Percentiles rank a stretch among this genome's conserved stretches.
Evolutionary conservation across 2,113 vertebrate genomes (phyloP).

Genomic region (Gopherus evgoodei): DNA sequence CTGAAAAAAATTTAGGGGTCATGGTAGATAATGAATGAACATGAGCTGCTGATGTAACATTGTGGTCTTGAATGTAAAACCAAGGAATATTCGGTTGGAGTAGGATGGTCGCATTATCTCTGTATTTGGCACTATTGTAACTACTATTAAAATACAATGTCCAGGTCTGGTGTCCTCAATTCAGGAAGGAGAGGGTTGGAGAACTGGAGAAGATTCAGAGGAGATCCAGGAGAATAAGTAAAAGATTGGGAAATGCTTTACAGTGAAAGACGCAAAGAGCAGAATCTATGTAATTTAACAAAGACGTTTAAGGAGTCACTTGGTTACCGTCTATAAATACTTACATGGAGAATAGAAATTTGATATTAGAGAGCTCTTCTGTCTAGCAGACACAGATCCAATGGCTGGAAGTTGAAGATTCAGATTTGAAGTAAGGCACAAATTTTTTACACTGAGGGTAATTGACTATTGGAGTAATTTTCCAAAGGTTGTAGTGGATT

Average conservation of each 20-base stretch:
- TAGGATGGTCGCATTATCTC: too few species aligned
- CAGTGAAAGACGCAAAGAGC: not conserved
- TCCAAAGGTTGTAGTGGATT: not conserved
- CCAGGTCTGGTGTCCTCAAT: too few species aligned
- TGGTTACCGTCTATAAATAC: not conserved
- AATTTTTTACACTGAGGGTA: not conserved
- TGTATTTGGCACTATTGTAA: too few species aligned
- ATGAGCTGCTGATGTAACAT: too few species aligned
- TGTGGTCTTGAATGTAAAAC: too few species aligned
- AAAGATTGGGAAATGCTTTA: not conserved
- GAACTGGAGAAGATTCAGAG: too few species aligned
- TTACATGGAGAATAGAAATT: not conserved
- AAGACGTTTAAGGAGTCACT: not conserved
- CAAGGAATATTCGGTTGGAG: too few species aligned
- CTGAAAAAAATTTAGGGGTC: too few species aligned
- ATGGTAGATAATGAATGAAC: too few species aligned
- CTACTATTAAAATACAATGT: too few species aligned
- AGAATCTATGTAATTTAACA: not conserved
- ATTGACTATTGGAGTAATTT: not conserved
- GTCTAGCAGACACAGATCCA: not conserved
- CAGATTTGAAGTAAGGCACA: not conserved
- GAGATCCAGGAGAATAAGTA: not conserved
- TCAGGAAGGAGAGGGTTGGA: too few species aligned
- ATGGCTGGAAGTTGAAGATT: not conserved
- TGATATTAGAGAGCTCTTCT: not conserved